Evolutionary conservation across 2,888 invertebrate genomes (phyloP).

Genomic region (Heliconius ethilla): DNA sequence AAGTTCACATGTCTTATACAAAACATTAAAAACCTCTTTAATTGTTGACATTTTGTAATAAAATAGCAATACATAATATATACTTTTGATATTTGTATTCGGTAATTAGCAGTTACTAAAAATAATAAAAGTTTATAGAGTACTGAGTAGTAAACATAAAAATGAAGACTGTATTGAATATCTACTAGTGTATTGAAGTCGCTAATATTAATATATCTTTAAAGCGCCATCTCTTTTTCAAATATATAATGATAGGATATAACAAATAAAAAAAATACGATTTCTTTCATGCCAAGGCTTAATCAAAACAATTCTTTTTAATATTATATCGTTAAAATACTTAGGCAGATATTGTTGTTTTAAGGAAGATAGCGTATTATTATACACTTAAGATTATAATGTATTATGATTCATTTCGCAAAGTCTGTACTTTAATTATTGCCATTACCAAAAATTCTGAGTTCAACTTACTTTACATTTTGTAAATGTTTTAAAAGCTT

Average conservation of each 20-base stretch:
- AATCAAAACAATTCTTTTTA: slow-evolving; percentile 1
- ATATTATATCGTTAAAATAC: slow-evolving; percentile 16
- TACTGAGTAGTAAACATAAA: background rate
- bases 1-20: background rate
- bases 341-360: slow-evolving; percentile 23
- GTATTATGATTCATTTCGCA: slow-evolving; percentile 34
- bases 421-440: slow-evolving; percentile 62
- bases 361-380: slow-evolving; percentile 37
- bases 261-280: background rate
- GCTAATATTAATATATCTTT: background rate
- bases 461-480: background rate
- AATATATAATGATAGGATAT: slow-evolving; percentile 40
- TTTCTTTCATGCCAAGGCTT: background rate
- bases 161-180: background rate
- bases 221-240: slow-evolving; percentile 56
- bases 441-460: slow-evolving; percentile 50
- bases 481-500: background rate
- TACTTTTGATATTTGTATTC: background rate
- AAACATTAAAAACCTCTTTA: slow-evolving; percentile 3
- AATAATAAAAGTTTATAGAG: background rate
- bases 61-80: background rate
- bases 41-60: background rate
- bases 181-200: background rate
- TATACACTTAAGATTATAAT: slow-evolving; percentile 20
- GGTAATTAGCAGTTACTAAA: background rate